phyloP scores from a whole-genome alignment of 2,113 vertebrate species.

The Albula glossodonta region DNA sequence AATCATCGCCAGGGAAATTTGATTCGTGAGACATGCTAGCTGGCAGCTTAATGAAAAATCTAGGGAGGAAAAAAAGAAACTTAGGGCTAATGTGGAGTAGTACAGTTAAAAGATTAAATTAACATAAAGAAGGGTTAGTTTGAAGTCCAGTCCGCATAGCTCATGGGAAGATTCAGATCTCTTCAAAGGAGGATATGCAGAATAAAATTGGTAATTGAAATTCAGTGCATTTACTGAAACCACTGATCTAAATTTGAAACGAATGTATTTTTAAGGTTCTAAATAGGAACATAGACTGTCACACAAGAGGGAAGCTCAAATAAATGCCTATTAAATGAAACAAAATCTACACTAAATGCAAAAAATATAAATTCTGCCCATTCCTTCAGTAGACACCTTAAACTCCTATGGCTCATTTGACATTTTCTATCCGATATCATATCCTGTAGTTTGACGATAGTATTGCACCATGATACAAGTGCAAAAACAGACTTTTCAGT shows the following conservation, averaged over 20 bases:
- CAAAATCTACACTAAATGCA: background rate
- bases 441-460: no score
- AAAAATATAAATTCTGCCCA: background rate
- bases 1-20: background rate
- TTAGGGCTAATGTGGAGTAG: background rate
- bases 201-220: background rate
- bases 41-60: background rate
- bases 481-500: no score
- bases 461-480: no score
- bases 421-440: no score
- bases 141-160: background rate
- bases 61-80: background rate
- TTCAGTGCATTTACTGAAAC: background rate
- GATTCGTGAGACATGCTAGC: background rate
- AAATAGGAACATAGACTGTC: background rate
- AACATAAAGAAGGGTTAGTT: background rate
- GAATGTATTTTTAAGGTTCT: background rate
- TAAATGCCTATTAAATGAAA: background rate
- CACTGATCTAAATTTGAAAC: background rate
- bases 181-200: background rate
- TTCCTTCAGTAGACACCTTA: background rate
- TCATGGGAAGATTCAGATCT: background rate
- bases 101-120: background rate
- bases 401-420: no score
- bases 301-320: background rate